Evolutionary conservation across 2,888 invertebrate genomes (phyloP).

Genomic region (Adineta ricciae): DNA sequence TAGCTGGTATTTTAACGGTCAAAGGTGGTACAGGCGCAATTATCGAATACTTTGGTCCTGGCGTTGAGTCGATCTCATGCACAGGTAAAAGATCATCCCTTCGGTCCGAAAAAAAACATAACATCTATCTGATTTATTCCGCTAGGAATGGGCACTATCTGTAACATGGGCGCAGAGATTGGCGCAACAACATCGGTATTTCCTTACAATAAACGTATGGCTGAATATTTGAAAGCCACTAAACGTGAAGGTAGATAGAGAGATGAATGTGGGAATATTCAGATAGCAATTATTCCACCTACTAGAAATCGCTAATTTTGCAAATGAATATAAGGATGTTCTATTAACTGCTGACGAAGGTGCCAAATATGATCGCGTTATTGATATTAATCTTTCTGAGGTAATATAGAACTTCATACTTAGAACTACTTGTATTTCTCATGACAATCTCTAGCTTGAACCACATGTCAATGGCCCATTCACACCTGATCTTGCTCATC

Average conservation of each 20-base stretch:
- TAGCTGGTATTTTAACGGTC: slow-evolving; percentile 86
- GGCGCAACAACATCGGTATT: slow-evolving; percentile 96
- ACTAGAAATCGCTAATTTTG: slow-evolving; percentile 65
- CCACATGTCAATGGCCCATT: slow-evolving; percentile 99
- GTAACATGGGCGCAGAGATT: slow-evolving; percentile 99
- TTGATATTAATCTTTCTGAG: slow-evolving; percentile 80
- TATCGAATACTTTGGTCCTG: slow-evolving; percentile 92
- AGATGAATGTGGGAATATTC: neutral
- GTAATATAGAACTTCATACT: slow-evolving; percentile 39
- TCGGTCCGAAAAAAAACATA: neutral
- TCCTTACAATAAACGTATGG: slow-evolving; percentile 91
- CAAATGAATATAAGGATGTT: slow-evolving; percentile 59
- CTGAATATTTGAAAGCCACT: slow-evolving; percentile 78
- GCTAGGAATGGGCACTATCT: slow-evolving; percentile 87
- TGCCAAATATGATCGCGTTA: slow-evolving; percentile 66
- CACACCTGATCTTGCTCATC: slow-evolving; percentile 92
- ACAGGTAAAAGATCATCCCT: slow-evolving; percentile 59
- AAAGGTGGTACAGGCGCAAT: slow-evolving; percentile 99
- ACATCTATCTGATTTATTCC: slow-evolving; percentile 35
- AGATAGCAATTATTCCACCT: neutral
- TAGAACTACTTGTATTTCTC: neutral
- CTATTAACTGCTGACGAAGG: slow-evolving; percentile 52
- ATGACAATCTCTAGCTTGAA: slow-evolving; percentile 57
- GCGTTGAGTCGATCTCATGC: slow-evolving; percentile 95
- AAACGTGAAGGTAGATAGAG: slow-evolving; percentile 50